phyloP scores from a whole-genome alignment of 2,797 vertebrate genomes.

The Anguilla obscura region DNA sequence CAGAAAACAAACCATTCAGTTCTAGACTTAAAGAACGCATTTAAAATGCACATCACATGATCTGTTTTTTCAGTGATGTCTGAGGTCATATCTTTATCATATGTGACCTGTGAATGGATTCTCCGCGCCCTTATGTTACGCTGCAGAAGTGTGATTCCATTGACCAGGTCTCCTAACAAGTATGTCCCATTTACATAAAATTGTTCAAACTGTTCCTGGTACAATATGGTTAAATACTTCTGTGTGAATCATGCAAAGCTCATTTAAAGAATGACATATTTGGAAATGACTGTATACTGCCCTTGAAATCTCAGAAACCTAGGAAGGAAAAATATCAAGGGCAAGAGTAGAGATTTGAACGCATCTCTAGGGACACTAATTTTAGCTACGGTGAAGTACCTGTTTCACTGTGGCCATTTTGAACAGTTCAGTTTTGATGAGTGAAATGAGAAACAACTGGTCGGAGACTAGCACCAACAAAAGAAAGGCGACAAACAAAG shows the following conservation, averaged over 20 bases:
- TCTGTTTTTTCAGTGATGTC: background rate
- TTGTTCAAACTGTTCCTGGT: background rate
- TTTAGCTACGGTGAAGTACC: conserved; percentile 2
- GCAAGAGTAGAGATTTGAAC: conserved; percentile 3
- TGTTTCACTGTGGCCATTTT: conserved; percentile 33
- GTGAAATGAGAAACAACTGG: conserved; percentile 42
- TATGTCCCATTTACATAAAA: background rate
- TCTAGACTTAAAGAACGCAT: background rate
- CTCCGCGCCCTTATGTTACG: background rate
- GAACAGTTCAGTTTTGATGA: conserved; percentile 20
- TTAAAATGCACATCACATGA: background rate
- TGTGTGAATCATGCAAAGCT: background rate
- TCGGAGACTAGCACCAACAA: conserved; percentile 39
- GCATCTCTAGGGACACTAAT: conserved; percentile 19
- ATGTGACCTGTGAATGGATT: background rate
- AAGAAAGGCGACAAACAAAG: conserved; percentile 31
- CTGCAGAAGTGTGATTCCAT: background rate
- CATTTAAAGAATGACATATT: background rate
- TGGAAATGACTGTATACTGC: background rate
- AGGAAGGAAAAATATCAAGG: background rate
- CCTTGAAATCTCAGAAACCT: background rate
- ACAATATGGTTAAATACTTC: background rate
- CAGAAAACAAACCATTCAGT: background rate
- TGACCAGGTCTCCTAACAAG: background rate
- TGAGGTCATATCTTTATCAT: background rate